Evolutionary conservation across 2,888 invertebrate genomes (phyloP), one percentile per base, ranked within the genome.

Genomic region (Chymomyza caudatula): DNA sequence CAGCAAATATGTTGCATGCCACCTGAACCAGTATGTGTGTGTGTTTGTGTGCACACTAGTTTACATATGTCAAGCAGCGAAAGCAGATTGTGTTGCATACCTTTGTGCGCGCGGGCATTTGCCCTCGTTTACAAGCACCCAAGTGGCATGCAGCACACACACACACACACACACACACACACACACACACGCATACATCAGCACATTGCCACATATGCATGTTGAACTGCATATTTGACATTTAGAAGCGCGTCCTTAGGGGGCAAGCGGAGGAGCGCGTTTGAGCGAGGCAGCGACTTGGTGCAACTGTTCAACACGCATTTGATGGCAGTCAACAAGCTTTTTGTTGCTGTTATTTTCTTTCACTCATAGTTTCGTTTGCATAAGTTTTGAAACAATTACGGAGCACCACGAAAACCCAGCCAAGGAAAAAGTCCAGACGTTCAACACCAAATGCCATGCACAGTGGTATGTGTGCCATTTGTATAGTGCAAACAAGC

Each of bases 41-140:
- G 49, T 54, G 52, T 22, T 42, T 44, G 15, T 44, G 3, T 71
- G 76, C n/a, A n/a, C n/a, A n/a, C 68, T 81, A 66, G 66, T 81
- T 76, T 82, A 70, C 82, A 78, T 85, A 77, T 79, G 79, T 85
- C 85, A 71, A 76, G 67, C 67, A 68, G 67, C 65, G 51, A 22
- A 22, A 69, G 52, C 59, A 63, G 75, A 61, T 69, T 67, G 65
- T 69, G 71, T 81, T 76, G 77, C 85, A 85, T 82, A 79, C 79
- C 79, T 79, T 72, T 78, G 69, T 77, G 79, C 85, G 79, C 73
- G 17, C 47, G 19, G 47, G 15, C 47, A 19, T 19, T 65, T 71
- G 84, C 67, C 79, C 85, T 82, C 78, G 69, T 80, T 85, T 73
- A 65, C 82, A 70, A 68, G 58, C 56, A 52, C 60, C 47, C 52